phyloP scores from a whole-genome alignment of 2,797 vertebrate genomes.

The Diglossa cyanea region DNA sequence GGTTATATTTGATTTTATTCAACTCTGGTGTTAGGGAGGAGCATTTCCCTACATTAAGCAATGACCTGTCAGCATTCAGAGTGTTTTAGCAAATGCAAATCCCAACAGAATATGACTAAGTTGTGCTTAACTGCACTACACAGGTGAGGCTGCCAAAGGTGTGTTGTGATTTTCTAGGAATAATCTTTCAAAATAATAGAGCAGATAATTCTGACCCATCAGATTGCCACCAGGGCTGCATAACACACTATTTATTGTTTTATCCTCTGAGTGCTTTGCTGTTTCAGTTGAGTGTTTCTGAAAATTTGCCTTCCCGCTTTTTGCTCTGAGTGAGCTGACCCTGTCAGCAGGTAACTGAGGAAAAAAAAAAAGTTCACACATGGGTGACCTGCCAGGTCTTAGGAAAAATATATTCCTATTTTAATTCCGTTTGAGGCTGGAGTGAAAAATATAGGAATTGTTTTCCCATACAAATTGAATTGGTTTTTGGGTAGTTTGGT shows the following conservation, averaged over 20 bases:
- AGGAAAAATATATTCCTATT: background rate
- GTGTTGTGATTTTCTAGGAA: background rate
- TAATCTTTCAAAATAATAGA: background rate
- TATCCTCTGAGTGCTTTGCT: fast-evolving
- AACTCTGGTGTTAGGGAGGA: background rate
- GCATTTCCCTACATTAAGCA: background rate
- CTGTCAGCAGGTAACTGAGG: background rate
- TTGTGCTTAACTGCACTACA: background rate
- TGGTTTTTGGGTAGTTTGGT: background rate
- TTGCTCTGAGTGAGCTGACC: background rate
- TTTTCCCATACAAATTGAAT: background rate
- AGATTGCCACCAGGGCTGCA: background rate
- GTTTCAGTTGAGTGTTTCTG: background rate
- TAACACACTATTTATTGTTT: background rate
- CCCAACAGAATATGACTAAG: background rate
- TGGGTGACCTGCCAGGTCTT: background rate
- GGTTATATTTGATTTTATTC: background rate
- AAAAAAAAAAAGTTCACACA: background rate
- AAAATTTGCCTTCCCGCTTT: background rate
- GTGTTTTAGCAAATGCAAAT: background rate
- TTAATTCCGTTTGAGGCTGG: background rate
- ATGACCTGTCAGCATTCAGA: background rate
- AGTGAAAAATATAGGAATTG: background rate
- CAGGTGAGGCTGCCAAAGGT: background rate
- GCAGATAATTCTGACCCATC: background rate